Percentiles rank a stretch among this genome's conserved stretches.
These are phyloP conservation scores for Lampropteryx suffumata DNA, from an alignment of 2,888 invertebrate genomes.

Conservation along the genomic window DNA sequence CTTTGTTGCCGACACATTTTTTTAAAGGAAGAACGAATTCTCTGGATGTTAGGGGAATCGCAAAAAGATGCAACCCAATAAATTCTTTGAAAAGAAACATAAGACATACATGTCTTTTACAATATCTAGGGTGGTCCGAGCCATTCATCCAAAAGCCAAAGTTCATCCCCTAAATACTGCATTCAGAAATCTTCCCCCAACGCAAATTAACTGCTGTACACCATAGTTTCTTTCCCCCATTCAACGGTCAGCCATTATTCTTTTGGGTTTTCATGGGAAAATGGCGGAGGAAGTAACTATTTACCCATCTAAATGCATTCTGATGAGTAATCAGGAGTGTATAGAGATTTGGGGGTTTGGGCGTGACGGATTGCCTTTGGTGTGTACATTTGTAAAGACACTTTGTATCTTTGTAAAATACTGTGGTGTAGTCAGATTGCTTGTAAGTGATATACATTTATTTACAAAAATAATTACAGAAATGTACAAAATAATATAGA, in stretches of 20 bases:
- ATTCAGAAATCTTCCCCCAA: constrained; percentile 31
- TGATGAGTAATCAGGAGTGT: constrained; percentile 51
- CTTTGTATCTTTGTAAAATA: not conserved
- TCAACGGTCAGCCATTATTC: constrained; percentile 56
- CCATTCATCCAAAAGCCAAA: constrained; percentile 36
- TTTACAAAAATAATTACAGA: too few species aligned
- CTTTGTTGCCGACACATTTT: too few species aligned
- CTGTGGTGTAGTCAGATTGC: not conserved
- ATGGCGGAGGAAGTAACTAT: constrained; percentile 52
- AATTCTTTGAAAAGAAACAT: constrained; percentile 21
- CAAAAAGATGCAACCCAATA: constrained; percentile 19
- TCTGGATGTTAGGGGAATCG: not conserved
- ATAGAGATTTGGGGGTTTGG: constrained; percentile 35
- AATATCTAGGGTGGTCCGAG: constrained; percentile 19
- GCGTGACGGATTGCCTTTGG: constrained; percentile 31
- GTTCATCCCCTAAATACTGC: constrained; percentile 33
- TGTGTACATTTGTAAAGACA: constrained; percentile 13
- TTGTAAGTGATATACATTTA: too few species aligned
- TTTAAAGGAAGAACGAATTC: too few species aligned
- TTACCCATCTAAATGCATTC: constrained; percentile 53
- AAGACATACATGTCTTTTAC: constrained; percentile 22
- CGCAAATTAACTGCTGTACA: constrained; percentile 42
- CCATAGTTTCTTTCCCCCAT: constrained; percentile 34
- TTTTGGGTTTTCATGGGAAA: constrained; percentile 45
- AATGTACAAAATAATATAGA: too few species aligned